Evolutionary conservation across 2,797 vertebrate species (phyloP), one percentile per base, ranked within the genome.

Genomic region (Gobio occitaniae): DNA sequence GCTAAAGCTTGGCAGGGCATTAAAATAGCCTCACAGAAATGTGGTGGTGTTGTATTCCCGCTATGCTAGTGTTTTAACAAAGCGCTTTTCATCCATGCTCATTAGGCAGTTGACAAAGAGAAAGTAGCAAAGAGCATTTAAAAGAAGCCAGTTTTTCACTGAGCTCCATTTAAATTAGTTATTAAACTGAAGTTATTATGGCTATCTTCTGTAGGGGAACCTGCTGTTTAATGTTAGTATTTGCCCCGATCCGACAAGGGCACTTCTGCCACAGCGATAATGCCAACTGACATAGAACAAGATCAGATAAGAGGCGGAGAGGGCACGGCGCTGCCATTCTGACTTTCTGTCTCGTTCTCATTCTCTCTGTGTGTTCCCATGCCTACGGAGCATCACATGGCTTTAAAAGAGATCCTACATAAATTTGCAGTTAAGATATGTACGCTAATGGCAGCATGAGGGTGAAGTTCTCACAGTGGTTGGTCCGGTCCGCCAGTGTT

Each of bases 11-110:
- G n/a, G 77, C 77, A 85, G 83, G 83, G 84, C 77, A 74, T 80
- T 80, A 80, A 85, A 80, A 85, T 72, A 19, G 29, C 69, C 77
- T 70, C 54, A 10, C 75, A 78, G 68, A 85, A 47, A 79, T 65
- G 76, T 32, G 19, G 56, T 47, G 59, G n/a, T 80, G 77, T 80
- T 85, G 56, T 79, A 85, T 85, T 85, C 84, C 52, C 41, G 32
- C 77, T 72, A 72, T 80, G 68, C 77, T 85, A 74, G 83, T 80
- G 83, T 85, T 78, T 74, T 85, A 79, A 74, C 83, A 80, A 85
- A 85, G 83, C 56, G 69, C 69, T 85, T 71, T 80, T 85, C 77
- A 85, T 85, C 84, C 77, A 52, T 85, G 84, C 84, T 85, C 84
- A 85, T 85, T 85, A 80, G 47, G 54, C 41, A 79, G 68, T 32